Conservation (phyloP, 2,888 invertebrate species). For the Eilema griseolum region DNA sequence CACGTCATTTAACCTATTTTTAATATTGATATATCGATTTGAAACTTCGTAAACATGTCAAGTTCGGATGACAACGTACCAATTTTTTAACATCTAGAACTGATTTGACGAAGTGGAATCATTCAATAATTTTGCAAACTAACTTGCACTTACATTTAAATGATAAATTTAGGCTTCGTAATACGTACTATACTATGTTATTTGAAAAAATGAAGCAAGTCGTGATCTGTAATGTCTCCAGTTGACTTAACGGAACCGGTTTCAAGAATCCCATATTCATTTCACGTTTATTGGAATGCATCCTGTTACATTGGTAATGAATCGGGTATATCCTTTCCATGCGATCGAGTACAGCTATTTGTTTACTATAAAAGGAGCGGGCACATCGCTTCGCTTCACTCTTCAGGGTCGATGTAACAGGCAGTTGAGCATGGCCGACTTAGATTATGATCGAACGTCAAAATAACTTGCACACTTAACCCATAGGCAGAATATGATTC, state of each 20-base stretch:
- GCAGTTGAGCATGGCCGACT: constrained; percentile 59
- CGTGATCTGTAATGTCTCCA: constrained; percentile 19
- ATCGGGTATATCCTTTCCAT: constrained; percentile 60
- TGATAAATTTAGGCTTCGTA: not conserved
- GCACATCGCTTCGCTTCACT: constrained; percentile 58
- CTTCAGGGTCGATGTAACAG: constrained; percentile 69
- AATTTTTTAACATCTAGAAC: not conserved
- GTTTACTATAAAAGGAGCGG: constrained; percentile 68
- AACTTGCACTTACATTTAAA: not conserved
- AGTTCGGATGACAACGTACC: not conserved
- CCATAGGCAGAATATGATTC: constrained; percentile 1
- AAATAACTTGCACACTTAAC: not conserved
- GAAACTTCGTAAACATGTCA: not conserved
- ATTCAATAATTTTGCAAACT: not conserved
- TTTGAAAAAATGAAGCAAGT: constrained; percentile 14
- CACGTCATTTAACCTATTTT: not conserved
- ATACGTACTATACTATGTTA: not conserved
- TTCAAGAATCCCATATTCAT: constrained; percentile 46
- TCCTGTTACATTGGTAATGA: constrained; percentile 58
- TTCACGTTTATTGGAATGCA: constrained; percentile 61
- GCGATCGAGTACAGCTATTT: constrained; percentile 53
- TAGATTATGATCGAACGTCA: constrained; percentile 19
- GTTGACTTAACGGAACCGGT: constrained; percentile 43
- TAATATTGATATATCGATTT: not conserved
- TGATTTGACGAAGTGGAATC: not conserved